Base-by-base conservation (phyloP, 1,140 invertebrate genomes). In the Zophobas atratus region DNA sequence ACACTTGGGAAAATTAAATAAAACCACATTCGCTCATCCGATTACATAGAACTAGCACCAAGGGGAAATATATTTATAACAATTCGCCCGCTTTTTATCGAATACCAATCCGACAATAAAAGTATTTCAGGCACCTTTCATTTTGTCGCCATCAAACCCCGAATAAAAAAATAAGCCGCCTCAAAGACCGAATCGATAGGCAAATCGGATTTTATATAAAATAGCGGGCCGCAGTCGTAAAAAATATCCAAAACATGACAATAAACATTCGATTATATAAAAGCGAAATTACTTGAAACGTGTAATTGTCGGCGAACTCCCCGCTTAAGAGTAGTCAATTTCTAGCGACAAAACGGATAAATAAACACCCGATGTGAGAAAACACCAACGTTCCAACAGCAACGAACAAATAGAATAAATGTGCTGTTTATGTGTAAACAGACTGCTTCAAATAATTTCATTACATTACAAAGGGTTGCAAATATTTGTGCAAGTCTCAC, bases 391-490 rank as follows among this genome's bases (percentile, higher is more conserved):
- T 67, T 43, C 43, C 38, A 33, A 67, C 38, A 20, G 39, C 41
- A 67, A 67, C 60, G 43, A 67, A 67, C 60, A 67, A 67, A 67
- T 67, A 60, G 56, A 39, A 60, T 67, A 43, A 67, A 41, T 67
- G 43, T 43, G 39, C 60, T 33, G 60, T 67, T 67, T 67, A 67
- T 43, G 38, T 67, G 39, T 33, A 36, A 67, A 36, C 35, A 43
- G 56, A 36, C 20, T 35, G 34, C n/a, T 35, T 33, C 60, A 67
- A 67, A 67, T 67, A 67, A 67, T 67, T 67, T 67, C 60, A 67
- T 67, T 32, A 67, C n/a, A 43, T 43, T 67, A 67, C 60, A 67
- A 67, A 67, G 60, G 20, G 39, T 43, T 67, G 43, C 60, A 67
- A 67, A 67, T 67, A 67, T 67, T 67, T 67, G 60, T 67, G 6